These are phyloP conservation scores for Neopelma chrysocephalum DNA, from an alignment of 2,797 vertebrate species.

Conservation along the genomic window DNA sequence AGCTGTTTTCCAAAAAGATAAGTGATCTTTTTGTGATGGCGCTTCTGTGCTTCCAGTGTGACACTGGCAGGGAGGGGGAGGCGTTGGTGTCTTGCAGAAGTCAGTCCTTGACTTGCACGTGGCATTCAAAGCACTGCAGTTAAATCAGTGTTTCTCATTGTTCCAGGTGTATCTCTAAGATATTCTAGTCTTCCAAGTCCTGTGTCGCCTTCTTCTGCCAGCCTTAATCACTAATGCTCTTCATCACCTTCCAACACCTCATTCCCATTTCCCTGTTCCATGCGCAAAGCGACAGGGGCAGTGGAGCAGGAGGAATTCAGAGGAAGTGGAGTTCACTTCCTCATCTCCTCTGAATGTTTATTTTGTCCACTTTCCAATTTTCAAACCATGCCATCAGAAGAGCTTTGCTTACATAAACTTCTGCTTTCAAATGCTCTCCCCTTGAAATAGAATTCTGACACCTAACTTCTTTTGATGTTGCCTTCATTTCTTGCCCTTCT, in stretches of 20 bases:
- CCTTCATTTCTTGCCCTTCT: conserved; percentile 48
- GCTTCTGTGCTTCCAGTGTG: not conserved
- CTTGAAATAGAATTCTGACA: conserved; percentile 21
- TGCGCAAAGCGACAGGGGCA: not conserved
- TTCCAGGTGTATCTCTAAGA: not conserved
- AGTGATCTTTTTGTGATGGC: not conserved
- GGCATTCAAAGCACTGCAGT: not conserved
- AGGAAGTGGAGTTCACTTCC: not conserved
- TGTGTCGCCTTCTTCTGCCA: not conserved
- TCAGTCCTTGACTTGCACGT: not conserved
- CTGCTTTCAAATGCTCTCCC: not conserved
- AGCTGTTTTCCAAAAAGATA: not conserved
- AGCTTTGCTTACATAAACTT: not conserved
- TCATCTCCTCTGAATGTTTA: not conserved
- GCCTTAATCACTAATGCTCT: not conserved
- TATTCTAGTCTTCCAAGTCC: not conserved
- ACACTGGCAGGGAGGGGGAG: not conserved
- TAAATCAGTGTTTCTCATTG: not conserved
- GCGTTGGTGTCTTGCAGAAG: not conserved
- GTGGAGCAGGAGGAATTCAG: not conserved
- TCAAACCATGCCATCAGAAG: not conserved
- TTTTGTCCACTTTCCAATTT: not conserved
- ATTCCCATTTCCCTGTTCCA: not conserved
- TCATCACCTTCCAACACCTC: not conserved
- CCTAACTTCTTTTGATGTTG: conserved; percentile 52